Base-by-base conservation (phyloP, 1,140 invertebrate species). In the Drosophila virilis region DNA sequence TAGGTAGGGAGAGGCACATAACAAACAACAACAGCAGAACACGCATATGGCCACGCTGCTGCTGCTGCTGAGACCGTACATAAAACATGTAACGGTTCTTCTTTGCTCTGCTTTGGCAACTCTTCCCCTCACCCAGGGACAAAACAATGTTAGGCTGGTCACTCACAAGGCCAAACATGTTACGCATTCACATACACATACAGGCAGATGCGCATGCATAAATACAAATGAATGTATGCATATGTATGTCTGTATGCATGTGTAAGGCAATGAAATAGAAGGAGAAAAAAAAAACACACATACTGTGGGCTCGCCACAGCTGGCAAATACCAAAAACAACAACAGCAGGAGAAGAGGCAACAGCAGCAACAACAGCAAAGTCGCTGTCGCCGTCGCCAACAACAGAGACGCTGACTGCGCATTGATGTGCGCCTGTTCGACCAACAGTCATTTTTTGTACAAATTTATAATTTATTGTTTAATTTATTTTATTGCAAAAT, bases 401-500 rank as follows among this genome's bases (percentile, higher is more conserved):
- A 54, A 10, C 37, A 68, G 37, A 35, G 32, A 43, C 32, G 38
- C 48, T 43, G 46, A 33, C 60, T 52, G 15, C 10, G 45, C 61
- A 10, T 71, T 89, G 59, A 82, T 89, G 84, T 64, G 65, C 85
- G 80, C 84, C 84, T 89, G 85, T 60, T 89, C 74, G 46, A 32
- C 61, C 55, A 78, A 85, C 85, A 89, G 85, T 89, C 84, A 89
- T 89, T 89, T 89, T 90, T 90, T 89, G 84, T 89, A 89, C 84
- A 89, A 89, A 89, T 89, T 90, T 89, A 89, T 89, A 89, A 89
- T 90, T 89, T 90, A 89, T 89, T 89, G 84, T 89, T 89, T 89
- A 89, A 89, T 89, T 90, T 88, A 84, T 89, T 88, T 88, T 88
- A 88, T 88, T 88, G 84, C 83, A 77, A 83, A 83, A 79, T 86